Evolutionary conservation across 2,113 vertebrate genomes (phyloP).

Genomic region (Lycocorax pyrrhopterus): DNA sequence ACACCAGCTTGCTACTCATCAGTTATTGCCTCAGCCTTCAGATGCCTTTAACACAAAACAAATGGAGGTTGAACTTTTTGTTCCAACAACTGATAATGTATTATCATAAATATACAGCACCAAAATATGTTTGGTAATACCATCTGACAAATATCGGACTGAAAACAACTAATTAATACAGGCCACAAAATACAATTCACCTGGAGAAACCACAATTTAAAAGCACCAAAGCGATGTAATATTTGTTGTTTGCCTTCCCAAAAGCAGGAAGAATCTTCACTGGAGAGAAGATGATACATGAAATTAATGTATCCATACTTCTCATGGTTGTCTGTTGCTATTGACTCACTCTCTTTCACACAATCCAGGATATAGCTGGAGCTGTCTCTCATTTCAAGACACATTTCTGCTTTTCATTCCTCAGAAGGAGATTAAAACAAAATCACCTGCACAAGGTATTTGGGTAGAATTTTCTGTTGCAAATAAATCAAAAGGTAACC

Average conservation of each 20-base stretch:
- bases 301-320: neutral
- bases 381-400: neutral
- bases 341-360: neutral
- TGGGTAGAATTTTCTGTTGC: neutral
- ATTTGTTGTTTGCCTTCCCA: neutral
- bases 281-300: neutral
- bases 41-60: neutral
- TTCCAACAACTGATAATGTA: neutral
- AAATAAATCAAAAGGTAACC: neutral
- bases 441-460: neutral
- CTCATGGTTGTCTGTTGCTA: neutral
- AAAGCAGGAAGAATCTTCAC: neutral
- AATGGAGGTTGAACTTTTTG: neutral
- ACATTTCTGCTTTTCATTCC: neutral
- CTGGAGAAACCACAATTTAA: neutral
- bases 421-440: neutral
- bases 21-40: neutral
- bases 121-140: neutral
- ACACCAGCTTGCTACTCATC: neutral
- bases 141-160: neutral
- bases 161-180: neutral
- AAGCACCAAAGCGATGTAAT: neutral
- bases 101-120: neutral
- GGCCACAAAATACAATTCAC: neutral
- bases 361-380: neutral